phyloP scores from a whole-genome alignment of 2,888 invertebrate species.

The Leucophenga montana region DNA sequence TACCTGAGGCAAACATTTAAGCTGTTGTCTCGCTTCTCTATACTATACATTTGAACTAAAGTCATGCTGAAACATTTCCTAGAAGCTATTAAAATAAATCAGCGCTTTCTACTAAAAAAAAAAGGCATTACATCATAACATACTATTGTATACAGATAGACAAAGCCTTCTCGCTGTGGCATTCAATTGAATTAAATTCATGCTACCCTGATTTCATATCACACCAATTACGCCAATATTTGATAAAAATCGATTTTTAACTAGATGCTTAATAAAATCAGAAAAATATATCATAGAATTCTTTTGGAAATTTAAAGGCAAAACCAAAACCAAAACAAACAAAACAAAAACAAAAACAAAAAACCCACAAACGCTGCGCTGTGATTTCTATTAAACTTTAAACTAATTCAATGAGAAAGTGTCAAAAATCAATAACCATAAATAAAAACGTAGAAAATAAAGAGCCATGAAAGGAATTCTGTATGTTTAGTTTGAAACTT shows the following conservation, averaged over 20 bases:
- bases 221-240: slow-evolving; percentile 15
- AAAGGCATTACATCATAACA: not conserved
- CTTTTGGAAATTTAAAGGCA: no score
- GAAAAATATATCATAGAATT: no score
- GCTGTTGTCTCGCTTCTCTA: no score
- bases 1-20: no score
- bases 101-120: no score
- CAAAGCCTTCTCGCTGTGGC: no score
- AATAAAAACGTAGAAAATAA: slow-evolving; percentile 50
- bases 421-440: slow-evolving; percentile 68
- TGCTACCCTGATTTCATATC: slow-evolving; percentile 13
- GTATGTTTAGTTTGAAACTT: no score
- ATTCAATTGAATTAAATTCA: slow-evolving; percentile 11
- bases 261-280: slow-evolving; percentile 3
- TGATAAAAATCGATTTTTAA: slow-evolving; percentile 24
- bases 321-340: not conserved
- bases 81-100: no score
- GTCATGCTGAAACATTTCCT: no score
- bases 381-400: slow-evolving; percentile 26
- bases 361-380: not conserved
- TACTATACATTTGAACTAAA: no score
- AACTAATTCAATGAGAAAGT: slow-evolving; percentile 67
- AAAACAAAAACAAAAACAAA: not conserved
- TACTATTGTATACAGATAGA: not conserved
- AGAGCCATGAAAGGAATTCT: not conserved